phyloP scores from a whole-genome alignment of 2,797 vertebrate genomes.

The Mormyrus proboscirostris region DNA sequence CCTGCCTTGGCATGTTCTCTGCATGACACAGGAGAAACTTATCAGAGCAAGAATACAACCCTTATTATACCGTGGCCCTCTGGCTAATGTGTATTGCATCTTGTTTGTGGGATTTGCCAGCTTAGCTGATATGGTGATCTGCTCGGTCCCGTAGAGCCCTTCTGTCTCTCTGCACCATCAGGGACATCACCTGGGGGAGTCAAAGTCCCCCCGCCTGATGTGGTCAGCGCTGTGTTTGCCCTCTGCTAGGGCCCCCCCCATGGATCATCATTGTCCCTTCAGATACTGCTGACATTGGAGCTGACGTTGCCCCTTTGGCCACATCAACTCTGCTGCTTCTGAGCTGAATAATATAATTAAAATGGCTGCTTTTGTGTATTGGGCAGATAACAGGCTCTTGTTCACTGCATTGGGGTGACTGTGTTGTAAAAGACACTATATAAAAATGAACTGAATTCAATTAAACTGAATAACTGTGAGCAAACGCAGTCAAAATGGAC shows the following conservation, averaged over 20 bases:
- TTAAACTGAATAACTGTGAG: background rate
- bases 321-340: background rate
- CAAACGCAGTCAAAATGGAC: background rate
- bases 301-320: background rate
- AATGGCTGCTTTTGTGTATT: background rate
- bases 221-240: background rate
- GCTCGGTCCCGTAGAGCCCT: background rate
- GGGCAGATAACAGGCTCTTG: background rate
- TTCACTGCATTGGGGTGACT: background rate
- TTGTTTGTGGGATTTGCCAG: background rate
- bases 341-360: background rate
- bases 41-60: background rate
- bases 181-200: background rate
- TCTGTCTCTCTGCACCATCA: background rate
- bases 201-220: background rate
- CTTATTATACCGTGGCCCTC: background rate
- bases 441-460: background rate
- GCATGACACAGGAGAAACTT: background rate
- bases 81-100: background rate
- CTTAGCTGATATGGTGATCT: background rate
- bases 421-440: background rate
- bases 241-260: background rate
- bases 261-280: background rate
- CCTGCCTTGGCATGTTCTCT: background rate
- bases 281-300: background rate